Evolutionary conservation across 1,140 invertebrate genomes (phyloP), one percentile per base, ranked within the genome.

Genomic region (Zaprionus lachaisei): DNA sequence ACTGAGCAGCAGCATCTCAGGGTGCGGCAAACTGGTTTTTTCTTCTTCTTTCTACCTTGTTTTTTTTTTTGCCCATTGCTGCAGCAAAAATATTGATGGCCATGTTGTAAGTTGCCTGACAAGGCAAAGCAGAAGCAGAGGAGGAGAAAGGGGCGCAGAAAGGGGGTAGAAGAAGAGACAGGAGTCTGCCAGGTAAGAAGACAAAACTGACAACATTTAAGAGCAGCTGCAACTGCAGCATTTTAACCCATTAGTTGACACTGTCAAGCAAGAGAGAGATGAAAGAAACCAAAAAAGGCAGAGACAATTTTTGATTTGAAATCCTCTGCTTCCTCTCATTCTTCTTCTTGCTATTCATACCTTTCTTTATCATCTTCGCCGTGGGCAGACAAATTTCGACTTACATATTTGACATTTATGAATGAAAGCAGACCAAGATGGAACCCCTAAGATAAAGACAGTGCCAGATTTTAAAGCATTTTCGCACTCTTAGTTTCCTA

Each of bases 21-120:
- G 77, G 72, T 83, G 81, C 81, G 66, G 81, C 81, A 72, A 83
- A 83, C 81, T 62, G 77, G 80, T 83, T 83, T 78, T 78, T 77
- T 37, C 5, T 54, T 17, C 63, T 37, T 80, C 54, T 82, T 75
- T 51, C 6, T 22, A 22, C 9, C 11, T 22, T 78, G 57, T 81
- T 69, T 3, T 34, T 34, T 34, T 11, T 34, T 34, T 34, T 11
- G 9, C 31, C 61, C 64, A 47, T 20, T 24, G 61, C 34, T 34
- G 62, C 70, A 54, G 65, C 63, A 79, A 65, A 82, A 83, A 82
- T 84, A 83, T 83, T 83, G 81, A 83, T 83, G 81, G 81, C 78
- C 69, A 70, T 70, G 81, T 62, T 80, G 81, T 51, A 70, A 82
- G 80, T 76, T 71, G 51, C 9, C 38, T 79, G 71, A 34, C 28